Conservation (phyloP, 2,797 vertebrate genomes). For the Mormyrus proboscirostris region DNA sequence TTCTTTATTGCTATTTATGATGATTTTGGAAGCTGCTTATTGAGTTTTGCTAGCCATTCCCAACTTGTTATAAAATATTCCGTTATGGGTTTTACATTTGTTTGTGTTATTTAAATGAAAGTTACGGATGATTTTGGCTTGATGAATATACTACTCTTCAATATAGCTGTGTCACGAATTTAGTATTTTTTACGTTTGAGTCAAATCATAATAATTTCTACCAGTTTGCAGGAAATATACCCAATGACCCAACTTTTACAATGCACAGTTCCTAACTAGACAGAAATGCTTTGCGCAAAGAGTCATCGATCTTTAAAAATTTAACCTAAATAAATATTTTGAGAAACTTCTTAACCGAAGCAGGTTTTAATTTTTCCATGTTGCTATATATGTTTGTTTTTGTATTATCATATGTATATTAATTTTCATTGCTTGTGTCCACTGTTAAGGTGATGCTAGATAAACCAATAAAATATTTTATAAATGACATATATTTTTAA, state of each 20-base stretch:
- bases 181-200: not conserved
- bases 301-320: conserved; percentile 25
- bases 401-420: conserved; percentile 58
- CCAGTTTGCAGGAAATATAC: not conserved
- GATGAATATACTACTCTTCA: not conserved
- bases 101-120: conserved; percentile 13
- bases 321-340: conserved; percentile 20
- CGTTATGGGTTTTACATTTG: not conserved
- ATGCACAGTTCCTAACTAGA: not conserved
- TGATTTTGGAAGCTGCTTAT: conserved; percentile 8
- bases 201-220: not conserved
- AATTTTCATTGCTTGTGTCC: conserved; percentile 60
- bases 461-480: conserved; percentile 61
- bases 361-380: conserved; percentile 22
- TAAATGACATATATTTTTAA: conserved; percentile 37
- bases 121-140: not conserved
- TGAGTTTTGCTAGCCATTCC: not conserved
- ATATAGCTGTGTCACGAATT: not conserved
- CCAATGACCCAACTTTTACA: not conserved
- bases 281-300: not conserved
- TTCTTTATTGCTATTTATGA: conserved; percentile 21
- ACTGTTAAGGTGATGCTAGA: conserved; percentile 61
- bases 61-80: not conserved
- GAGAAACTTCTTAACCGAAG: conserved; percentile 13
- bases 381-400: conserved; percentile 44